phyloP scores from a whole-genome alignment of 2,797 vertebrate species.

The Lepus townsendii region DNA sequence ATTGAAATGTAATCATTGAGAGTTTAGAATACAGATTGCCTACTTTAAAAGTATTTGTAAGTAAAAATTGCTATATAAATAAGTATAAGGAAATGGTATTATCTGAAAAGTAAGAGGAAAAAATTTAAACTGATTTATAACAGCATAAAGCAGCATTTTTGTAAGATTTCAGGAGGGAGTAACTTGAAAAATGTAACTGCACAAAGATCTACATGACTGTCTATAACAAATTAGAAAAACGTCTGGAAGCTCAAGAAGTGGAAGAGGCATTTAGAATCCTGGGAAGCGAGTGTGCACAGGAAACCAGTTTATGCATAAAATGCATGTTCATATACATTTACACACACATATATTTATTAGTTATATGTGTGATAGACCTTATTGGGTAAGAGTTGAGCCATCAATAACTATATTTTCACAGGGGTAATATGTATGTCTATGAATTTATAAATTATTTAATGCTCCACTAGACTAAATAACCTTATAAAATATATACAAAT shows the following conservation, averaged over 20 bases:
- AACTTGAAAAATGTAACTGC: not conserved
- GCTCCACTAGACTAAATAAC: not conserved
- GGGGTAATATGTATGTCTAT: not conserved
- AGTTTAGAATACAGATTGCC: conserved; percentile 64
- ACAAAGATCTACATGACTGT: not conserved
- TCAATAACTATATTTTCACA: not conserved
- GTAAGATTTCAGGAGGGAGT: not conserved
- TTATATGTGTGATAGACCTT: not conserved
- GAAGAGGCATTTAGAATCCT: not conserved
- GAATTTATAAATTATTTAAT: not conserved
- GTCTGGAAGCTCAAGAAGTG: not conserved
- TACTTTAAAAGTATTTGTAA: conserved; percentile 64
- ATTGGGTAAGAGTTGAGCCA: not conserved
- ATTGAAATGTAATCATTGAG: conserved; percentile 8
- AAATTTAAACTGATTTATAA: conserved; percentile 1
- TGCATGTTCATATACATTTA: not conserved
- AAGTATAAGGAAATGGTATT: not conserved
- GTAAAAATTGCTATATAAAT: not conserved
- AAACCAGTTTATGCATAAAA: conserved; percentile 28
- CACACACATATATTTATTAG: not conserved
- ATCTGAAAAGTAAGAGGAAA: not conserved
- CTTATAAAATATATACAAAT: not conserved
- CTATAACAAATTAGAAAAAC: not conserved
- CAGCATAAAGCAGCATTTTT: not conserved
- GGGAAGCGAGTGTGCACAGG: not conserved